Evolutionary conservation across 1,140 invertebrate species (phyloP).

Genomic region (Drosophila punjabiensis): DNA sequence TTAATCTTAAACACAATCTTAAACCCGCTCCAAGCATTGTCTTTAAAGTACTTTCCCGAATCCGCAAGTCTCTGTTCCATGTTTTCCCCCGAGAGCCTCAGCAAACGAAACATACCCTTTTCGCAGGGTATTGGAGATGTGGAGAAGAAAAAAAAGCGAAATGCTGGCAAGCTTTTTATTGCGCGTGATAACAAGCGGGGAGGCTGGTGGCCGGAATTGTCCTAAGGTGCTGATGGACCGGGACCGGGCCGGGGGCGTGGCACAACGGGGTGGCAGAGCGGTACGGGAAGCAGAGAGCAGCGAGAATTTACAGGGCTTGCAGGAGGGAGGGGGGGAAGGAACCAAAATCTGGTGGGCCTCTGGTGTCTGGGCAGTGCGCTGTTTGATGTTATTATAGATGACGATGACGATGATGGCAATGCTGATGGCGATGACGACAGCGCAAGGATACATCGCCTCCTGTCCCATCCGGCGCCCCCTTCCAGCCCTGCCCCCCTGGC

Average conservation of each 20-base stretch:
- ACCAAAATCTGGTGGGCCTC: conserved; percentile 43
- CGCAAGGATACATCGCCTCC: conserved; percentile 9
- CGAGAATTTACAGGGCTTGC: conserved; percentile 12
- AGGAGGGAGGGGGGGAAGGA: background rate
- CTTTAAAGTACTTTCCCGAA: conserved; percentile 7
- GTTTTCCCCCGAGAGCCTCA: conserved; percentile 28
- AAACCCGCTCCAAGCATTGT: background rate
- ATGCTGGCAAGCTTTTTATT: conserved; percentile 75
- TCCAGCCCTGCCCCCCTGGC: background rate
- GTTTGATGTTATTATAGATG: conserved; percentile 83
- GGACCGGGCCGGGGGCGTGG: conserved; percentile 13
- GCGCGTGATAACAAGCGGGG: conserved; percentile 79
- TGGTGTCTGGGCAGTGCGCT: conserved; percentile 70
- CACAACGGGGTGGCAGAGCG: conserved; percentile 1
- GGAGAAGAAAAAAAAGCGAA: conserved; percentile 28
- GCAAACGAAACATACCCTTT: conserved; percentile 48
- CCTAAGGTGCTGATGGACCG: conserved; percentile 32
- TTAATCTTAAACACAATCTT: background rate
- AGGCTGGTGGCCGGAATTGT: conserved; percentile 54
- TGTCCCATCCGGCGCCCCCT: background rate
- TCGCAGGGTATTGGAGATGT: conserved; percentile 46
- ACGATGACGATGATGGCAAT: conserved; percentile 73
- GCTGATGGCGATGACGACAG: conserved; percentile 51
- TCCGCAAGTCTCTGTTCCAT: background rate
- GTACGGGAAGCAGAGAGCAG: background rate